phyloP scores from a whole-genome alignment of 2,113 vertebrate species.

The Syrrhaptes paradoxus region DNA sequence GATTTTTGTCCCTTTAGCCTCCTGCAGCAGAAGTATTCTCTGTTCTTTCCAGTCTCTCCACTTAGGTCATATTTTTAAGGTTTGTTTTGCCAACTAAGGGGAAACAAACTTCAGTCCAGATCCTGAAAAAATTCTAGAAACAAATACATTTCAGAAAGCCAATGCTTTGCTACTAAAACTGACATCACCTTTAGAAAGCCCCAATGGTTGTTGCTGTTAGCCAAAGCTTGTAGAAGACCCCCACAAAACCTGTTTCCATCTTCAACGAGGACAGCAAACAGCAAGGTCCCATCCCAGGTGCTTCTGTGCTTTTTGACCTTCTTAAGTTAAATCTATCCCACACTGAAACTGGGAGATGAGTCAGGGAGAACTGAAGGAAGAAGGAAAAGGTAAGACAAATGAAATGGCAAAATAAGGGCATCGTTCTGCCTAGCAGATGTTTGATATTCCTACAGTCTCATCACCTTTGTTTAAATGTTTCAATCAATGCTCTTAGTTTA shows the following conservation, averaged over 20 bases:
- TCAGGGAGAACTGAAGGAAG: neutral
- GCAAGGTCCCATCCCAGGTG: neutral
- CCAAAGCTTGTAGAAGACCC: neutral
- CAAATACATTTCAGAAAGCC: neutral
- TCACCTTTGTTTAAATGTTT: conserved; percentile 37
- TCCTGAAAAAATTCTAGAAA: neutral
- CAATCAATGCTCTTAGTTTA: neutral
- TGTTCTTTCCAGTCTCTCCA: neutral
- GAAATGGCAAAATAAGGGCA: neutral
- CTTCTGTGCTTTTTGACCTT: neutral
- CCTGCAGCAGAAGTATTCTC: neutral
- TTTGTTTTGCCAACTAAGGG: neutral
- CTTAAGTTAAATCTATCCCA: neutral
- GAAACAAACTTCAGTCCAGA: neutral
- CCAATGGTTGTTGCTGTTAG: neutral
- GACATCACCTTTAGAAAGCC: neutral
- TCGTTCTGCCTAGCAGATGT: neutral
- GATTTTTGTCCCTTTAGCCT: neutral
- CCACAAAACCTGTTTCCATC: neutral
- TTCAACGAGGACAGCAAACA: neutral
- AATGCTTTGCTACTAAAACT: neutral
- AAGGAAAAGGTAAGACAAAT: neutral
- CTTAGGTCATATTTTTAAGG: neutral
- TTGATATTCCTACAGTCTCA: neutral
- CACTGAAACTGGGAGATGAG: neutral